Evolutionary conservation across 2,113 vertebrate species (phyloP).

Genomic region (Ptilorrhoa leucosticta): DNA sequence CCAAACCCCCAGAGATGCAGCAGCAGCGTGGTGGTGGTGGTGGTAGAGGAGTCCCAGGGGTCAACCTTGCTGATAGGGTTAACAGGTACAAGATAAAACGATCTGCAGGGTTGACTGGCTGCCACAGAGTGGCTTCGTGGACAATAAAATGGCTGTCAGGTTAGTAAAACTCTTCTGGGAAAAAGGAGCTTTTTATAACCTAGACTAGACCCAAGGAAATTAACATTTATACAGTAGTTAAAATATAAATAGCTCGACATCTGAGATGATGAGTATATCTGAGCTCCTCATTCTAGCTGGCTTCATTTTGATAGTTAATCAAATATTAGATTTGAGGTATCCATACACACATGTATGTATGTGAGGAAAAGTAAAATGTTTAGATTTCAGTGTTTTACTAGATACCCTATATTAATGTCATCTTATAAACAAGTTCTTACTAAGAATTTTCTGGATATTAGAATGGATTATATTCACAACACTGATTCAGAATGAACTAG

Average conservation of each 20-base stretch:
- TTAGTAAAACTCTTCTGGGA: not conserved
- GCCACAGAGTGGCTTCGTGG: not conserved
- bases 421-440: not conserved
- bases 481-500: not conserved
- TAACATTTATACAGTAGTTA: constrained; percentile 1
- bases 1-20: not conserved
- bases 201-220: not conserved
- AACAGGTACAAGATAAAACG: fast-evolving
- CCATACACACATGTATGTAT: fast-evolving
- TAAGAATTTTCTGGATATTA: not conserved
- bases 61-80: not conserved
- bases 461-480: not conserved
- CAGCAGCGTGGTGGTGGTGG: fast-evolving
- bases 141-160: not conserved
- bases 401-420: not conserved
- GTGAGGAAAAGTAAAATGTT: not conserved
- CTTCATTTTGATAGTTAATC: not conserved
- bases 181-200: not conserved
- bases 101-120: not conserved
- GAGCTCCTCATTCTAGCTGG: not conserved
- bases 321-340: not conserved
- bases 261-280: not conserved
- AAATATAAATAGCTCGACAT: not conserved
- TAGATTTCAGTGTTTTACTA: not conserved
- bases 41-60: no score